Evolutionary conservation across 2,888 invertebrate genomes (phyloP).

Genomic region (Drosophila demipolita): DNA sequence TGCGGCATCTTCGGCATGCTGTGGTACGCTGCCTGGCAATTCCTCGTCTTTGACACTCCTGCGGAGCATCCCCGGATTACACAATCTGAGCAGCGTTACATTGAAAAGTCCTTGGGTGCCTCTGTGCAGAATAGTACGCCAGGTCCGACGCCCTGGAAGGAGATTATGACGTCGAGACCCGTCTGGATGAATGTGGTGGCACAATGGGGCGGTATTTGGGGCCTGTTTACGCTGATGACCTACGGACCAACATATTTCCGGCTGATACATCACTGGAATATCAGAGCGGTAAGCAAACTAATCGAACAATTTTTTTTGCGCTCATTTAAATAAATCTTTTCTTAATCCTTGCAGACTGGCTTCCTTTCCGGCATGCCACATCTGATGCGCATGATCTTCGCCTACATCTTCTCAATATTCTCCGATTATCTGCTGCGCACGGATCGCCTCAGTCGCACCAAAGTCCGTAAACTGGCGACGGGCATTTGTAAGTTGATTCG

Average conservation of each 20-base stretch:
- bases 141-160: constrained; percentile 87
- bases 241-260: constrained; percentile 90
- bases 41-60: constrained; percentile 88
- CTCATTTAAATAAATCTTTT: neutral
- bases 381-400: constrained; percentile 87
- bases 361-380: constrained; percentile 88
- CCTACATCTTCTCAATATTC: constrained; percentile 86
- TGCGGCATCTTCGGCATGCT: constrained; percentile 87
- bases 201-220: constrained; percentile 90
- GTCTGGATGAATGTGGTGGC: constrained; percentile 88
- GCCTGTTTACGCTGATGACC: constrained; percentile 89
- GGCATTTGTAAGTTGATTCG: constrained; percentile 86
- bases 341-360: constrained; percentile 84
- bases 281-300: constrained; percentile 87
- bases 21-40: constrained; percentile 89
- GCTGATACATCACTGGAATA: constrained; percentile 89
- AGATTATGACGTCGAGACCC: constrained; percentile 87
- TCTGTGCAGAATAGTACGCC: constrained; percentile 82
- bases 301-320: no score
- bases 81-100: constrained; percentile 87
- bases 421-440: constrained; percentile 87
- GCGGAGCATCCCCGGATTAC: constrained; percentile 88
- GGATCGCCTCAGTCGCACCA: constrained; percentile 87
- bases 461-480: constrained; percentile 88
- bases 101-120: constrained; percentile 86